Conservation (phyloP, 2,797 vertebrate genomes). For the Myotis daubentonii region DNA sequence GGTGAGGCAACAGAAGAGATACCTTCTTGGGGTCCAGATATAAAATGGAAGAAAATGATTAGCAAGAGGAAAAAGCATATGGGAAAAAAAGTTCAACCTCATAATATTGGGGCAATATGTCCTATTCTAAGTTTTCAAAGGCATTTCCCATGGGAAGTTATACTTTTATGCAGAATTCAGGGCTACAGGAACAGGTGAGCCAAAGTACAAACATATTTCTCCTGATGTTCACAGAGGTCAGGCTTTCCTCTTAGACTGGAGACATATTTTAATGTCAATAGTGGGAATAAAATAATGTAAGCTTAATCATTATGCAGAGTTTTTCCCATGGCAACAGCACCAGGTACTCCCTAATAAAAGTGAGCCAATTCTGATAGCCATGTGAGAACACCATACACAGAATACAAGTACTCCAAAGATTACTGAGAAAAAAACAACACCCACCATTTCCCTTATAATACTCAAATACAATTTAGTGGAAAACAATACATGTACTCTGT, state of each 20-base stretch:
- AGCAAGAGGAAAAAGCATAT: not conserved
- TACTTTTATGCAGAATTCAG: not conserved
- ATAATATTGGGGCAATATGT: not conserved
- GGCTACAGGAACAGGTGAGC: not conserved
- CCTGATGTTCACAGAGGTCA: not conserved
- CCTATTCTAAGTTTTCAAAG: not conserved
- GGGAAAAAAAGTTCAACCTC: not conserved
- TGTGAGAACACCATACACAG: not conserved
- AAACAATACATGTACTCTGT: not conserved
- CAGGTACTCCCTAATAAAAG: not conserved
- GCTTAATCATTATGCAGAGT: not conserved
- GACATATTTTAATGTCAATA: not conserved
- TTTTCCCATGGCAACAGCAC: not conserved
- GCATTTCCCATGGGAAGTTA: not conserved
- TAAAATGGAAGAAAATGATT: not conserved
- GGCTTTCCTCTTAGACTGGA: not conserved
- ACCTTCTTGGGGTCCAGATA: not conserved
- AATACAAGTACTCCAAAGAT: not conserved
- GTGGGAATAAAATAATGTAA: not conserved
- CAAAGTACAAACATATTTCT: not conserved
- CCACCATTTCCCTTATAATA: not conserved
- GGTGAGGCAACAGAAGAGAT: not conserved
- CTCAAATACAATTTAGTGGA: not conserved
- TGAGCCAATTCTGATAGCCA: not conserved
- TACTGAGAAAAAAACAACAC: not conserved